phyloP scores from a whole-genome alignment of 2,797 vertebrate genomes.

The Chelmon rostratus region DNA sequence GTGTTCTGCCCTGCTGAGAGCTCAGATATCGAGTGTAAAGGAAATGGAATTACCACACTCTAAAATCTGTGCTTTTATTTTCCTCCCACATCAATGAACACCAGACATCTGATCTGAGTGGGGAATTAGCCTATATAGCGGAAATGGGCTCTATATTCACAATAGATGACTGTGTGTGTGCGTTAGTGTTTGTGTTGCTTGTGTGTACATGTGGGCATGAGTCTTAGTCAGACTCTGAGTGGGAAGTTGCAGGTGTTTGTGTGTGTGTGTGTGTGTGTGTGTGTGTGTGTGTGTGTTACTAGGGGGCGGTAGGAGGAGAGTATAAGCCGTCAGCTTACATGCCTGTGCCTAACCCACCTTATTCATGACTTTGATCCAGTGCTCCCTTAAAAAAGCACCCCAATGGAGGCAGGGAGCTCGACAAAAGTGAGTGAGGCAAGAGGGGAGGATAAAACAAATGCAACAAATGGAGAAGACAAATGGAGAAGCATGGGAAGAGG shows the following conservation, averaged over 20 bases:
- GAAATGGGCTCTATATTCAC: conserved; percentile 60
- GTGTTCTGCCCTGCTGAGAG: conserved; percentile 42
- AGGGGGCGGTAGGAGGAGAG: conserved; percentile 45
- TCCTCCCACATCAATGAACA: conserved; percentile 54
- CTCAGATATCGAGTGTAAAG: conserved; percentile 60
- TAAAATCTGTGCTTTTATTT: conserved; percentile 65
- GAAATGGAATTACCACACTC: conserved; percentile 64
- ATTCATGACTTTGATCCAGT: conserved; percentile 66
- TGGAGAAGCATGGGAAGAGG: not conserved
- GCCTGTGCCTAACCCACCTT: conserved; percentile 55
- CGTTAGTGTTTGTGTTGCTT: conserved; percentile 34
- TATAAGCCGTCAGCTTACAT: conserved; percentile 58
- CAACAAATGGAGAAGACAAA: not conserved
- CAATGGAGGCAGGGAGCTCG: conserved; percentile 6
- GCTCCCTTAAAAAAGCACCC: conserved; percentile 35
- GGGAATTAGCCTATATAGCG: conserved; percentile 58
- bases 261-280: conserved; percentile 37
- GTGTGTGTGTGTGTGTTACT: conserved; percentile 47
- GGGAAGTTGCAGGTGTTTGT: conserved; percentile 62
- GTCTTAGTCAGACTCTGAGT: conserved; percentile 69
- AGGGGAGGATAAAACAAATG: conserved; percentile 28
- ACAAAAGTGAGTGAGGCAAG: conserved; percentile 14
- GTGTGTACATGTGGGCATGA: conserved; percentile 57
- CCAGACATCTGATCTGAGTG: conserved; percentile 67
- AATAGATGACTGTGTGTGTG: conserved; percentile 38